Conservation (phyloP, 2,888 invertebrate species). For the Drosophila picticornis region DNA sequence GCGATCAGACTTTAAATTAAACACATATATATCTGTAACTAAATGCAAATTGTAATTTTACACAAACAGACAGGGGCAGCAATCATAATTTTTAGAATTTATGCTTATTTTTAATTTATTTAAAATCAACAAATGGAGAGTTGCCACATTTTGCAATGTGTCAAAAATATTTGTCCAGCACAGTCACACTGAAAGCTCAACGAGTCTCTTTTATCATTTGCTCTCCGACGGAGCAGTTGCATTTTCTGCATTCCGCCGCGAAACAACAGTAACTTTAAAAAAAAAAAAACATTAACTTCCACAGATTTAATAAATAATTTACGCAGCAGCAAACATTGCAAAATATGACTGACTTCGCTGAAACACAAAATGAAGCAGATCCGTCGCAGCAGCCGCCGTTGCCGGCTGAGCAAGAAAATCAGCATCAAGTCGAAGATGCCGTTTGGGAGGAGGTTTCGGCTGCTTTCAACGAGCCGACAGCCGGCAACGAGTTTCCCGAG, state of each 20-base stretch:
- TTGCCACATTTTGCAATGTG: constrained; percentile 20
- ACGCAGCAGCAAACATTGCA: background rate
- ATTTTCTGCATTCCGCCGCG: background rate
- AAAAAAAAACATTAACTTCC: background rate
- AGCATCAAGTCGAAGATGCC: constrained; percentile 10
- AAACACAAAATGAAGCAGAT: constrained; percentile 13
- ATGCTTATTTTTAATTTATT: background rate
- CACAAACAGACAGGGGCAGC: background rate
- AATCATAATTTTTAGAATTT: background rate
- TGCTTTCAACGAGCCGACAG: background rate
- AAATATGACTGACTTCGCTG: constrained; percentile 34
- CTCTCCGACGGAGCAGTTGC: constrained; percentile 26
- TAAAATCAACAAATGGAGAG: background rate
- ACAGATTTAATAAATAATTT: background rate
- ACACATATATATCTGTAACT: background rate
- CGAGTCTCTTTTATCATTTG: constrained; percentile 11
- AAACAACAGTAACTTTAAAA: constrained; percentile 1
- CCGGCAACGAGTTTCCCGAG: constrained; percentile 92
- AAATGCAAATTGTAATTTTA: background rate
- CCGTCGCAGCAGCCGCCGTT: constrained; percentile 6
- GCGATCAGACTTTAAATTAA: background rate
- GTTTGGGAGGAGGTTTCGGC: constrained; percentile 41
- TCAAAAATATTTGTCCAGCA: background rate
- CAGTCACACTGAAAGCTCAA: constrained; percentile 14
- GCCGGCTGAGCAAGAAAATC: background rate